Conservation (phyloP, 1,140 invertebrate genomes). For the Epicauta chinensis region DNA sequence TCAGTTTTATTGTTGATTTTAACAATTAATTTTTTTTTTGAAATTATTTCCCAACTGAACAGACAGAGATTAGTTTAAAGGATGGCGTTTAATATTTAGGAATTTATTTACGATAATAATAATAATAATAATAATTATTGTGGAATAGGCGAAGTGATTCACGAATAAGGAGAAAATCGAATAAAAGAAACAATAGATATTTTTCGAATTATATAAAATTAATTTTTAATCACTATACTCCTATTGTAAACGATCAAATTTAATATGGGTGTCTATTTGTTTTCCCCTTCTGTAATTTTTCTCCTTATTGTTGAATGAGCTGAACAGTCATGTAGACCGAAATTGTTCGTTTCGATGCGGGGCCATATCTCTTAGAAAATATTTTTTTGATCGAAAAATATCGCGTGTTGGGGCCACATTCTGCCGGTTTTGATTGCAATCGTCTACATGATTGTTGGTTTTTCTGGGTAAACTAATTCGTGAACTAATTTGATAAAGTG, state of each 20-base stretch:
- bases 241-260: no score
- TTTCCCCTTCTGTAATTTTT: slow-evolving; percentile 25
- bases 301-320: slow-evolving; percentile 37
- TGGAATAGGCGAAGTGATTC: slow-evolving; percentile 37
- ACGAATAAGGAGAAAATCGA: slow-evolving; percentile 36
- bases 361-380: slow-evolving; percentile 26
- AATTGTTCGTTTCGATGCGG: slow-evolving; percentile 20
- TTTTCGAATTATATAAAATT: slow-evolving; percentile 39
- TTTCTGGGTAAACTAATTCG: slow-evolving; percentile 22
- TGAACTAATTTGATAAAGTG: slow-evolving; percentile 40
- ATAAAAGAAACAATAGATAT: slow-evolving; percentile 25
- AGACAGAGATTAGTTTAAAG: neutral
- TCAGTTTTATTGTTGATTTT: neutral
- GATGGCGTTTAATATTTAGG: slow-evolving; percentile 24
- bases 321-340: slow-evolving; percentile 30
- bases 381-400: slow-evolving; percentile 31
- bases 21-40: neutral
- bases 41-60: neutral
- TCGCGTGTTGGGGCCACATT: slow-evolving; percentile 28
- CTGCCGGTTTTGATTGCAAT: slow-evolving; percentile 8
- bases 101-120: slow-evolving; percentile 36
- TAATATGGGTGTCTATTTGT: no score
- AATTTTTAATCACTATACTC: no score
- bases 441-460: slow-evolving; percentile 31
- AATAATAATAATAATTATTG: slow-evolving; percentile 26